A percentile compares a stretch with the other conserved stretches of the same genome.
phyloP scores from a whole-genome alignment of 2,888 invertebrate species.

The Spicauda simplicius region DNA sequence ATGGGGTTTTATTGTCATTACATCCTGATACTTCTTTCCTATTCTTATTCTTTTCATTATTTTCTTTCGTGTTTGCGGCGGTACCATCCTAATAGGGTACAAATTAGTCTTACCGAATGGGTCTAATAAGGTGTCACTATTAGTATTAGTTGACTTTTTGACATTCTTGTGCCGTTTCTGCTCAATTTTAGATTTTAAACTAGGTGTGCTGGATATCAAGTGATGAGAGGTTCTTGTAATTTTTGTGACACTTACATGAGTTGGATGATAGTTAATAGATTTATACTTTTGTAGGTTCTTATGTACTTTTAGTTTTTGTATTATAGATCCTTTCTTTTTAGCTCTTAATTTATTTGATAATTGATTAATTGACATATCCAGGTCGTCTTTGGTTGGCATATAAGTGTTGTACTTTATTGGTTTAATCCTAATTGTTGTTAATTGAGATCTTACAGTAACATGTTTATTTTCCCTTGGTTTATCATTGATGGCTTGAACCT shows the following conservation, averaged over 20 bases:
- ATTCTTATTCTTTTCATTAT: slow-evolving; percentile 50
- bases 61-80: slow-evolving; percentile 47
- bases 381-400: slow-evolving; percentile 39
- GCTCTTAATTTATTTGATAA: not conserved
- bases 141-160: not conserved
- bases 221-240: not conserved
- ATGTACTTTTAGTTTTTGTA: slow-evolving; percentile 26
- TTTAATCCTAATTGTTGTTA: slow-evolving; percentile 31
- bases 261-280: slow-evolving; percentile 14
- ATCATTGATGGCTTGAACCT: not conserved
- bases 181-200: not conserved
- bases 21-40: slow-evolving; percentile 47
- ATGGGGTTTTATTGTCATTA: slow-evolving; percentile 49
- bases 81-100: slow-evolving; percentile 49
- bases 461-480: not conserved
- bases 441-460: not conserved
- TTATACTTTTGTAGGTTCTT: slow-evolving; percentile 21
- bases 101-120: slow-evolving; percentile 54
- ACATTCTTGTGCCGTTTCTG: not conserved
- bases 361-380: slow-evolving; percentile 9
- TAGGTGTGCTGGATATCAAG: not conserved
- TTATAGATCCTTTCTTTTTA: not conserved
- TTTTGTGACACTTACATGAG: not conserved
- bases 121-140: slow-evolving; percentile 23
- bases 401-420: slow-evolving; percentile 45